phyloP scores from a whole-genome alignment of 2,888 invertebrate genomes.

The Leptinotarsa tumamoca region DNA sequence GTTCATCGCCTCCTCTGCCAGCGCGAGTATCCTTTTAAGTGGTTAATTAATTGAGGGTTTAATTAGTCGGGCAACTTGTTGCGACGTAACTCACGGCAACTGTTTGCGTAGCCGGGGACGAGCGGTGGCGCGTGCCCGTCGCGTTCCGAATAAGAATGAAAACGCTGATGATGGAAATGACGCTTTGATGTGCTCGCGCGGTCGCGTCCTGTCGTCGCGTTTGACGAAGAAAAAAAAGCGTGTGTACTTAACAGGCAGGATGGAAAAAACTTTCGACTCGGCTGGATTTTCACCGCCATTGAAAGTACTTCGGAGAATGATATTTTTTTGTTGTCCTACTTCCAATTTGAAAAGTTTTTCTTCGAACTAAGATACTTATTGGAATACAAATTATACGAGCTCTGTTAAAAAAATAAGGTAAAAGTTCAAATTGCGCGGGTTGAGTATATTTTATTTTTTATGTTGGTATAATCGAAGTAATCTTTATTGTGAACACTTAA shows the following conservation, averaged over 20 bases:
- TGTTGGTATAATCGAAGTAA: too few relatives aligned
- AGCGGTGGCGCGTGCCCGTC: slow-evolving; percentile 15
- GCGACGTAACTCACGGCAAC: slow-evolving; percentile 32
- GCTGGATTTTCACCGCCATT: too few relatives aligned
- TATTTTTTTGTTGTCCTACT: too few relatives aligned
- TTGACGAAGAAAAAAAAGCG: neutral
- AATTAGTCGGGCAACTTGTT: slow-evolving; percentile 50
- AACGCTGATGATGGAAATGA: slow-evolving; percentile 2
- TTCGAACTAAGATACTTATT: too few relatives aligned
- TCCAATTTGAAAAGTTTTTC: too few relatives aligned
- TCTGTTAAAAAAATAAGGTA: too few relatives aligned
- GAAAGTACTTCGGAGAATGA: too few relatives aligned
- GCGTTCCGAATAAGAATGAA: slow-evolving; percentile 12
- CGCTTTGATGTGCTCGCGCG: slow-evolving; percentile 13
- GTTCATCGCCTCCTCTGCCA: slow-evolving; percentile 21
- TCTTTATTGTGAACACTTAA: too few relatives aligned
- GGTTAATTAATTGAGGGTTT: slow-evolving; percentile 49
- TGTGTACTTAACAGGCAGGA: slow-evolving; percentile 1
- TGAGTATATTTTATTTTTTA: too few relatives aligned
- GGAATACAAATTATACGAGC: too few relatives aligned
- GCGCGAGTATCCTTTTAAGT: slow-evolving; percentile 40
- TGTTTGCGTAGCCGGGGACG: slow-evolving; percentile 13
- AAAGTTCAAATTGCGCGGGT: too few relatives aligned
- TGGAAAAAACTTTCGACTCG: too few relatives aligned
- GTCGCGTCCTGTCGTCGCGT: slow-evolving; percentile 6